phyloP scores from a whole-genome alignment of 2,797 vertebrate species.

The Halcyon chelicuti region DNA sequence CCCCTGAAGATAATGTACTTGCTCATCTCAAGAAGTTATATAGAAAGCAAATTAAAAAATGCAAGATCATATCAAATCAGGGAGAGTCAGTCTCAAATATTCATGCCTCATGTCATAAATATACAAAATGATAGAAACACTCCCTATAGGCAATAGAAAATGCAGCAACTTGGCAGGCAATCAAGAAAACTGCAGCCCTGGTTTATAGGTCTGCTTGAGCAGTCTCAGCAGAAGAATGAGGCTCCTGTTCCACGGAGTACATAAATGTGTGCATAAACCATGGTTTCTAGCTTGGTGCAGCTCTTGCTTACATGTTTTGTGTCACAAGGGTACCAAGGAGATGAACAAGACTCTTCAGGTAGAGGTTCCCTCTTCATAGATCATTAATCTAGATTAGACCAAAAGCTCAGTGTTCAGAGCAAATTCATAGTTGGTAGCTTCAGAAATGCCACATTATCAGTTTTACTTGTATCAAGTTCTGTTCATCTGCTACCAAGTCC shows the following conservation, averaged over 20 bases:
- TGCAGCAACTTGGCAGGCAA: background rate
- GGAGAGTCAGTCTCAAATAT: background rate
- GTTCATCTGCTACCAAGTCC: background rate
- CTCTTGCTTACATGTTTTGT: background rate
- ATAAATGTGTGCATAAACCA: background rate
- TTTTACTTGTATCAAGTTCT: background rate
- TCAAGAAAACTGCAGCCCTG: background rate
- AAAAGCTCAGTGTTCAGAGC: background rate
- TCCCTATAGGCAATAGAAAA: background rate
- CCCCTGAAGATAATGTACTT: background rate
- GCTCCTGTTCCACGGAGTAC: background rate
- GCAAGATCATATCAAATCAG: background rate
- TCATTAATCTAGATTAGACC: background rate
- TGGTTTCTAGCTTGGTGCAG: background rate
- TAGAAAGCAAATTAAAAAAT: constrained; percentile 19
- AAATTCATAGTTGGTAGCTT: background rate
- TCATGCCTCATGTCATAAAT: background rate
- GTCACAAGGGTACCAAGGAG: background rate
- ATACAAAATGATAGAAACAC: background rate
- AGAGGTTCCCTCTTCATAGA: background rate
- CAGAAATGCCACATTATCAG: background rate
- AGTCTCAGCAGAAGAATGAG: background rate
- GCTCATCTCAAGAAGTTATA: background rate
- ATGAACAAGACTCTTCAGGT: accelerated
- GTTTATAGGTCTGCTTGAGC: background rate